phyloP scores from a whole-genome alignment of 2,888 invertebrate species.

The Acholoe squamosa region DNA sequence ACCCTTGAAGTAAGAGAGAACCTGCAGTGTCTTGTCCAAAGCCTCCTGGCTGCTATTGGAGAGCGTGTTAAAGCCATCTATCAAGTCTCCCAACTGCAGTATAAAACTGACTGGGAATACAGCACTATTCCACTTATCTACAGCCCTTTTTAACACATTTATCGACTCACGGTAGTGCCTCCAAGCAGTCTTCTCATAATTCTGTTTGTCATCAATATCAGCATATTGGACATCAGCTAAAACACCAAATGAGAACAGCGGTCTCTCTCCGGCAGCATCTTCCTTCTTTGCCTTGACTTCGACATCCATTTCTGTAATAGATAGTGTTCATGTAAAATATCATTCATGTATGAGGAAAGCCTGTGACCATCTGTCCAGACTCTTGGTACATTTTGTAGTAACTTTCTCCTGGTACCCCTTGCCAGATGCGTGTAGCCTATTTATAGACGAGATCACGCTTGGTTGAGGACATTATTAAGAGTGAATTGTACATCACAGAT shows the following conservation, averaged over 20 bases:
- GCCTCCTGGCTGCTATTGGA: constrained; percentile 73
- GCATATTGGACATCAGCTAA: constrained; percentile 83
- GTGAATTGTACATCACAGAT: too few relatives aligned
- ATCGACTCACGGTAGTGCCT: constrained; percentile 82
- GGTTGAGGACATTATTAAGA: too few relatives aligned
- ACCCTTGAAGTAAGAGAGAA: constrained; percentile 72
- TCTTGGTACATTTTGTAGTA: too few relatives aligned
- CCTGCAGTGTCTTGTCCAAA: constrained; percentile 73
- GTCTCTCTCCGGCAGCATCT: background rate
- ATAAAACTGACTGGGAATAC: constrained; percentile 75
- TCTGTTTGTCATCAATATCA: constrained; percentile 80
- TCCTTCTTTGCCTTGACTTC: background rate
- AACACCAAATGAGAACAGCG: constrained; percentile 79
- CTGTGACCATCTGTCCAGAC: too few relatives aligned
- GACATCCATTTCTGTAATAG: background rate
- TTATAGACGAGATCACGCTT: too few relatives aligned
- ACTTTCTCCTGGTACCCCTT: too few relatives aligned
- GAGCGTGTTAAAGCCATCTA: constrained; percentile 80
- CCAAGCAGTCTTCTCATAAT: constrained; percentile 76
- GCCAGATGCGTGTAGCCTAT: too few relatives aligned
- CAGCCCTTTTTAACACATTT: constrained; percentile 77
- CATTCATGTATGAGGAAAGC: too few relatives aligned
- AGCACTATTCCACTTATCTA: constrained; percentile 76
- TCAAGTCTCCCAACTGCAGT: constrained; percentile 83
- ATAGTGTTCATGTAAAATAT: too few relatives aligned